Evolutionary conservation across 1,140 invertebrate species (phyloP).

Genomic region (Babylonia areolata): DNA sequence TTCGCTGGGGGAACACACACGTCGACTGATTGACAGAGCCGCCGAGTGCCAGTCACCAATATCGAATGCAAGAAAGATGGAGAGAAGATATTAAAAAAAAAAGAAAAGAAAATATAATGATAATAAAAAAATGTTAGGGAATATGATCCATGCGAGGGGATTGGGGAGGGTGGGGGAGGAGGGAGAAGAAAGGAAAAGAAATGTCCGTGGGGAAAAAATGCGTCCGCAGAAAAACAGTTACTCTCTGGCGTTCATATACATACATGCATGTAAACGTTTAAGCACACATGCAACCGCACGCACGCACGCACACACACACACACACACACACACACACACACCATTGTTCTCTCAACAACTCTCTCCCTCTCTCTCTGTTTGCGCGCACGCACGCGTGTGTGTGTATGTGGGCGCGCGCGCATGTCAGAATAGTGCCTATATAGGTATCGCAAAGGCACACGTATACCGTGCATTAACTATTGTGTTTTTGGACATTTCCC

Average conservation of each 20-base stretch:
- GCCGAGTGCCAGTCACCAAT: background rate
- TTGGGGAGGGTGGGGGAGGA: too few relatives aligned
- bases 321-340: background rate
- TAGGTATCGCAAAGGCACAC: background rate
- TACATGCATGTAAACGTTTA: background rate
- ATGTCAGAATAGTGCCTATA: too few relatives aligned
- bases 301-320: background rate
- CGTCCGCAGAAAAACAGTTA: too few relatives aligned
- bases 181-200: too few relatives aligned
- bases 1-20: background rate
- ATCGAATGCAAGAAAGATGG: background rate
- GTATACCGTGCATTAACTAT: too few relatives aligned
- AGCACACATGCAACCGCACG: background rate
- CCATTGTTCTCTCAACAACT: too few relatives aligned
- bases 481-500: too few relatives aligned
- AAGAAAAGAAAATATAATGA: background rate
- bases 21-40: background rate
- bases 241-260: too few relatives aligned
- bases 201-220: too few relatives aligned
- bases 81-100: background rate
- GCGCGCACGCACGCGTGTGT: background rate
- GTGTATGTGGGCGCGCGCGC: background rate
- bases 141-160: too few relatives aligned
- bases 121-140: background rate
- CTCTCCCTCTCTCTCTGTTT: too few relatives aligned